Conservation (phyloP, 2,113 vertebrate genomes). For the Tyrannus savana region DNA sequence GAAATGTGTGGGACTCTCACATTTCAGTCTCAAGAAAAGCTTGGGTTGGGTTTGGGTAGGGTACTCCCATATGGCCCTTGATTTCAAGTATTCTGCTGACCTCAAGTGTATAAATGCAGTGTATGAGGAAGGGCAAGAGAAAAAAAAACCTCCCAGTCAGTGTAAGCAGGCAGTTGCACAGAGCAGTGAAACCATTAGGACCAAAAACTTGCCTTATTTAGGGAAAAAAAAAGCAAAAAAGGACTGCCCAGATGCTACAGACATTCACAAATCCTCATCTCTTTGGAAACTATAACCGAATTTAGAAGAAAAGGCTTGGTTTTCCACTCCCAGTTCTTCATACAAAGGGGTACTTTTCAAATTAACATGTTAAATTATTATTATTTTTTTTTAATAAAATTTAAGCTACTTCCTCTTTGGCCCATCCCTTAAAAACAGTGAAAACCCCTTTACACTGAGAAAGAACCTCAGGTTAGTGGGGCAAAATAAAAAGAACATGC, state of each 20-base stretch:
- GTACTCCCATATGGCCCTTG: background rate
- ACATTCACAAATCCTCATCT: background rate
- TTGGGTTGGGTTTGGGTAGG: conserved; percentile 30
- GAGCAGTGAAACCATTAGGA: conserved; percentile 34
- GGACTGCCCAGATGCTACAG: background rate
- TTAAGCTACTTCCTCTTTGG: conserved; percentile 17
- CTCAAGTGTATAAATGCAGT: background rate
- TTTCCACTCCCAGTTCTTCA: conserved; percentile 21
- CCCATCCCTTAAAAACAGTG: conserved; percentile 54
- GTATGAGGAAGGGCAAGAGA: conserved; percentile 6
- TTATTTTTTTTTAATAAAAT: background rate
- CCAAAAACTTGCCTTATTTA: background rate
- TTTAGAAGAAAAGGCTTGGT: conserved; percentile 28
- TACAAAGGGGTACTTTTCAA: conserved; percentile 50
- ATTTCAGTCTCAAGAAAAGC: conserved; percentile 63
- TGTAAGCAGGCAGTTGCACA: conserved; percentile 13
- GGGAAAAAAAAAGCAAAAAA: background rate
- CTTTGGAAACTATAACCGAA: background rate
- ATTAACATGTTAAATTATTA: background rate
- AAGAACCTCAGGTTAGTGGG: background rate
- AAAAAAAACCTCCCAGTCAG: conserved; percentile 8
- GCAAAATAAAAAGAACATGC: conserved; percentile 53
- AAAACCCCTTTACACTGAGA: conserved; percentile 47
- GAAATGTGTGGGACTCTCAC: conserved; percentile 56
- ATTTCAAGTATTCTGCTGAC: conserved; percentile 44